A percentile compares a stretch with the other conserved stretches of the same genome.
Evolutionary conservation across 2,113 vertebrate genomes (phyloP).

Genomic region (Cygnus buccinator): DNA sequence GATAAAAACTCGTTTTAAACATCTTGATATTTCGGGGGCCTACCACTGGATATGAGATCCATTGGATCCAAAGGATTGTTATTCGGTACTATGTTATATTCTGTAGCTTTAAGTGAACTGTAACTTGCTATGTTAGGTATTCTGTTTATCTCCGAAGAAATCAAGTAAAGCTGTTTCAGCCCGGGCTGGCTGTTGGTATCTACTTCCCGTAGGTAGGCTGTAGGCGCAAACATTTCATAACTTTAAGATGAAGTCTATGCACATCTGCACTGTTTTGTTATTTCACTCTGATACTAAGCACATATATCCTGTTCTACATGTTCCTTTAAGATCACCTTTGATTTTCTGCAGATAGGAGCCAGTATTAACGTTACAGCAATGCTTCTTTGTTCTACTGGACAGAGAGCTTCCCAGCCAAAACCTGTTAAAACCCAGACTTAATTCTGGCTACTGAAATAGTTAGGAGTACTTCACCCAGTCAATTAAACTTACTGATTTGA

Average conservation of each 20-base stretch:
- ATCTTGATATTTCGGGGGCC: background rate
- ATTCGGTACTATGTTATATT: background rate
- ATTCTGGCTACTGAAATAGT: background rate
- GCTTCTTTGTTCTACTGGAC: background rate
- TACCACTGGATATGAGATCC: background rate
- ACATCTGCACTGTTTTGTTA: background rate
- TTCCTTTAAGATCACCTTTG: background rate
- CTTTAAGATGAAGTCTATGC: background rate
- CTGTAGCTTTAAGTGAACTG: background rate
- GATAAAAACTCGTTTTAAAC: background rate
- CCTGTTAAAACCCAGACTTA: background rate
- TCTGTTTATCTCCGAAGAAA: slow-evolving; percentile 30
- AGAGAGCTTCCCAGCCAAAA: background rate
- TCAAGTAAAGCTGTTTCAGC: background rate
- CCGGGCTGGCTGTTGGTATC: background rate
- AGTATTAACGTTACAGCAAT: background rate
- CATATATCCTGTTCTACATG: background rate
- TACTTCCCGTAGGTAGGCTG: background rate
- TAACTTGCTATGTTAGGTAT: background rate
- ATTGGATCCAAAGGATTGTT: background rate
- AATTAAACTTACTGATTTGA: background rate
- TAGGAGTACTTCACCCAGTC: background rate
- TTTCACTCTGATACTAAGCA: background rate
- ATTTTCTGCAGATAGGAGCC: background rate
- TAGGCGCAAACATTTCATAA: slow-evolving; percentile 8